These are phyloP conservation scores for Melanostoma scalare DNA, from an alignment of 2,888 invertebrate genomes.

Conservation along the genomic window DNA sequence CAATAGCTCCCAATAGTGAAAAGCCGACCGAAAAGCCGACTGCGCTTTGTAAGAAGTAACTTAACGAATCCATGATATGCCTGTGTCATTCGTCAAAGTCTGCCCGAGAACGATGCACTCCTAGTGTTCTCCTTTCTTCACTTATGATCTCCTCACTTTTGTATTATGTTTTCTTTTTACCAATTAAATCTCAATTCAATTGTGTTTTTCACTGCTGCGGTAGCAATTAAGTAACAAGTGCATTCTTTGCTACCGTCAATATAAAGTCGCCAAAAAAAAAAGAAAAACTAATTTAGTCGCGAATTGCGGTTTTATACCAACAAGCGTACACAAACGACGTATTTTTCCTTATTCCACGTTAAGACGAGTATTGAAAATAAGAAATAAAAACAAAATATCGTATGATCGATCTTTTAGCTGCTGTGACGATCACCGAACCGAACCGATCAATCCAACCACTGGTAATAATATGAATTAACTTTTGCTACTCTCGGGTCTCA, in stretches of 20 bases:
- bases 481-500: constrained; percentile 10
- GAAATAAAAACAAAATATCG: constrained; percentile 56
- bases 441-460: constrained; percentile 68
- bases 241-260: constrained; percentile 59
- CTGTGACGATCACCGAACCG: constrained; percentile 53
- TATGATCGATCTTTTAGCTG: constrained; percentile 59
- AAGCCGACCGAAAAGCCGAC: constrained; percentile 77
- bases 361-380: constrained; percentile 44
- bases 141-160: constrained; percentile 46
- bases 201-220: constrained; percentile 57
- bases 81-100: constrained; percentile 36
- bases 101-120: constrained; percentile 24
- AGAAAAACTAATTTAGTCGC: constrained; percentile 44
- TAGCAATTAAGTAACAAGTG: constrained; percentile 67
- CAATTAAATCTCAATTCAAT: constrained; percentile 57
- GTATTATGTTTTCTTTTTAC: constrained; percentile 20
- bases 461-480: constrained; percentile 61
- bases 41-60: constrained; percentile 78
- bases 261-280: constrained; percentile 35
- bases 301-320: constrained; percentile 20
- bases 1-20: constrained; percentile 79
- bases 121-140: constrained; percentile 22
- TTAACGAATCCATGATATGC: constrained; percentile 75
- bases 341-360: constrained; percentile 40
- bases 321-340: constrained; percentile 41